Evolutionary conservation across 2,113 vertebrate species (phyloP).

Genomic region (Oryzias javanicus): DNA sequence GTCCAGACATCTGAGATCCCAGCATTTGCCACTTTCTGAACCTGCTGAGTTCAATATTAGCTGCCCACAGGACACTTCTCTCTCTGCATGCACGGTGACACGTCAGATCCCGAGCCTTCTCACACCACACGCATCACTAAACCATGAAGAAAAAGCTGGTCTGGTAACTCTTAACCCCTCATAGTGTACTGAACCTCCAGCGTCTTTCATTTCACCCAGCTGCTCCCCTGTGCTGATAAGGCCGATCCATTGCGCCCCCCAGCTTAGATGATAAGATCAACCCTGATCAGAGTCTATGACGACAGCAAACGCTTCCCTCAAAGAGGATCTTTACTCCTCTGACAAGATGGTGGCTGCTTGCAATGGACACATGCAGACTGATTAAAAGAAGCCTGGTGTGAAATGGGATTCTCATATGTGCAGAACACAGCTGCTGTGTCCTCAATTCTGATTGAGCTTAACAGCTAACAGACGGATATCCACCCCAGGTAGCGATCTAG

Average conservation of each 20-base stretch:
- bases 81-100: conserved; percentile 46
- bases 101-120: conserved; percentile 24
- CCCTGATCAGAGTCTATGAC: conserved; percentile 20
- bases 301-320: neutral
- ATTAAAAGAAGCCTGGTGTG: conserved; percentile 20
- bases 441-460: neutral
- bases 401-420: conserved; percentile 31
- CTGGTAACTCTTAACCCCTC: conserved; percentile 28
- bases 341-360: conserved; percentile 4
- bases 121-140: conserved; percentile 19
- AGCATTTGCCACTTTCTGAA: conserved; percentile 49
- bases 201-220: conserved; percentile 22
- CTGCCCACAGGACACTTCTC: conserved; percentile 54
- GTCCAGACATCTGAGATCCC: conserved; percentile 35
- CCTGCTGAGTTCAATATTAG: conserved; percentile 72
- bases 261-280: conserved; percentile 29
- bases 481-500: neutral
- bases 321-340: conserved; percentile 11
- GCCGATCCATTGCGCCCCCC: conserved; percentile 18
- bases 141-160: conserved; percentile 18
- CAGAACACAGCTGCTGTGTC: conserved; percentile 7
- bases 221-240: conserved; percentile 12
- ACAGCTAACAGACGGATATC: neutral
- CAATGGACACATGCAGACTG: neutral
- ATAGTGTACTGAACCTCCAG: conserved; percentile 21